Conservation (phyloP, 2,888 invertebrate species). For the Chrysolina haemoptera region DNA sequence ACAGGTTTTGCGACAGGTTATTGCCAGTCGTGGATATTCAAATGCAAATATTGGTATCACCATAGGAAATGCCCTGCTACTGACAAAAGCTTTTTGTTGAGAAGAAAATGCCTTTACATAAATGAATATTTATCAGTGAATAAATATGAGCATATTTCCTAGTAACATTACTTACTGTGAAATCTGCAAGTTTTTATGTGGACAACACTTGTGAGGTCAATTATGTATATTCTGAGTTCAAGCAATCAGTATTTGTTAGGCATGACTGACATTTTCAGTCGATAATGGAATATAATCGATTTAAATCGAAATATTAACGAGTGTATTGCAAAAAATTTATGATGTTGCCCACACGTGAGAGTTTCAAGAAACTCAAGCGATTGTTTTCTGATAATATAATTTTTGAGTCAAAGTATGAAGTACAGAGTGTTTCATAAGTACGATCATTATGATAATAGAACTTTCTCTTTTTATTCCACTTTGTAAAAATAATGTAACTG, state of each 20-base stretch:
- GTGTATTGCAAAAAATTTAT: too few species aligned
- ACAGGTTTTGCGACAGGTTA: neutral
- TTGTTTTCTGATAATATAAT: too few species aligned
- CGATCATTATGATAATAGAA: too few species aligned
- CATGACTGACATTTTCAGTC: too few species aligned
- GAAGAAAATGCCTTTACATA: constrained; percentile 1
- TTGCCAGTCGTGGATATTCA: neutral
- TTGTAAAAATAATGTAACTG: too few species aligned
- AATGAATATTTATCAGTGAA: neutral
- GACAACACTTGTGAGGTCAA: neutral
- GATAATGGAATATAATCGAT: too few species aligned
- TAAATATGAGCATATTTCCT: neutral
- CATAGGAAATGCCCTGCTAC: neutral
- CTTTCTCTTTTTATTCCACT: too few species aligned
- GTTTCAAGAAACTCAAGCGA: too few species aligned
- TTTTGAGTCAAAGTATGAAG: too few species aligned
- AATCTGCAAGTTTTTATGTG: neutral
- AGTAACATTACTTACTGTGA: neutral
- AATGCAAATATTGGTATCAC: constrained; percentile 4
- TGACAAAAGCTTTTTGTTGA: neutral
- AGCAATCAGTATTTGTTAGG: neutral
- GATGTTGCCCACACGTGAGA: too few species aligned
- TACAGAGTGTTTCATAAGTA: too few species aligned
- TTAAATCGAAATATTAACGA: too few species aligned
- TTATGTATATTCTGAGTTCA: neutral